Base-by-base conservation (phyloP, 1,140 invertebrate genomes). In the Aphelenchoides fujianensis region DNA sequence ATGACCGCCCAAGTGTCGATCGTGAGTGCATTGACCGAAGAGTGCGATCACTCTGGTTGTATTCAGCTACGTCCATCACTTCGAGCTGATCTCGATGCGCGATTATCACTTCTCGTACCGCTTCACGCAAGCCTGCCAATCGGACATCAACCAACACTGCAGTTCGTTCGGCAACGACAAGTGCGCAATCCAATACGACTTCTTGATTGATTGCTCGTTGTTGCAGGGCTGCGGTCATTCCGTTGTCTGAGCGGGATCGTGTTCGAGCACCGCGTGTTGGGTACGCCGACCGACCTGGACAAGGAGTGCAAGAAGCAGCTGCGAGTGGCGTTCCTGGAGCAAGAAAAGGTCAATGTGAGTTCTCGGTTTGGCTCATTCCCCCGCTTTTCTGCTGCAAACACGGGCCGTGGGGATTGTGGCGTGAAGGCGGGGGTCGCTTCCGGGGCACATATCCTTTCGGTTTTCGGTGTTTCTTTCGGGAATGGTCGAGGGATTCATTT, bases 31-130 rank as follows among this genome's bases (percentile, higher is more conserved):
- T n/a, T n/a, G n/a, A n/a, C n/a, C n/a, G n/a, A n/a, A n/a, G n/a
- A n/a, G n/a, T n/a, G n/a, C n/a, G n/a, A n/a, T n/a, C n/a, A n/a
- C n/a, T n/a, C n/a, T n/a, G n/a, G n/a, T n/a, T n/a, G n/a, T n/a
- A n/a, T n/a, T n/a, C n/a, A n/a, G n/a, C n/a, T 93, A 93, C 69
- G 91, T 98, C 31, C 94, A 98, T 86, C 95, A 98, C 87, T 89
- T 88, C 75, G 89, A 89, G 79, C 77, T 89, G 74, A 91, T 96
- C 59, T 91, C 92, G 3, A 85, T 97, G 70, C 94, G 96, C 85
- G 92, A 95, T 86, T 96, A 94, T 84, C 90, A 90, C 81, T 98
- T 98, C 85, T 94, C 91, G 27, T 92, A 91, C 77, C 94, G 94
- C 84, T 98, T 98, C 84, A 96, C 96, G 86, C 90, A 94, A 82